These are phyloP conservation scores for Alviniconcha strummeri DNA, from an alignment of 2,888 invertebrate species.

Conservation along the genomic window DNA sequence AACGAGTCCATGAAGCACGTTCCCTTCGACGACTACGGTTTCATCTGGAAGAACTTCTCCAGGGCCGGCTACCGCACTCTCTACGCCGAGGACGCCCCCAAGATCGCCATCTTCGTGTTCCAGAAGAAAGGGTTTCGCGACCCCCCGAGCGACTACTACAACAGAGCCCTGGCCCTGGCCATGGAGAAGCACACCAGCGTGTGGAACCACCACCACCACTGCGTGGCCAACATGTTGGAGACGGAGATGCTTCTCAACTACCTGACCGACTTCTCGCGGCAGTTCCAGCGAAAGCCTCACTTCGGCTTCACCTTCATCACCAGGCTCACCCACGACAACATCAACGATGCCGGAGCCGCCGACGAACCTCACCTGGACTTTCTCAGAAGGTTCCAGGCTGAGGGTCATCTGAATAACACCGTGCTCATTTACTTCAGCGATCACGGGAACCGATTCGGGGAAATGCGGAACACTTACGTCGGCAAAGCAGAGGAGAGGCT, in stretches of 20 bases:
- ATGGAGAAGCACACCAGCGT: slow-evolving; percentile 65
- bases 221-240: slow-evolving; percentile 82
- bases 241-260: slow-evolving; percentile 83
- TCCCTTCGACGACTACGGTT: slow-evolving; percentile 77
- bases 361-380: slow-evolving; percentile 81
- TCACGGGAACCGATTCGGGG: slow-evolving; percentile 92
- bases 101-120: slow-evolving; percentile 88
- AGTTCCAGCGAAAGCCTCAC: slow-evolving; percentile 79
- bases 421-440: slow-evolving; percentile 81
- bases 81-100: slow-evolving; percentile 88
- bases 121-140: slow-evolving; percentile 82
- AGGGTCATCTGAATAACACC: slow-evolving; percentile 61
- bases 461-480: slow-evolving; percentile 87
- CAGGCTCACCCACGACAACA: slow-evolving; percentile 88
- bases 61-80: slow-evolving; percentile 85
- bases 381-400: slow-evolving; percentile 75
- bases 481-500: slow-evolving; percentile 87
- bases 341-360: slow-evolving; percentile 85
- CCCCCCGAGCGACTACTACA: slow-evolving; percentile 91
- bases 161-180: slow-evolving; percentile 83
- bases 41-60: slow-evolving; percentile 89
- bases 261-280: slow-evolving; percentile 76
- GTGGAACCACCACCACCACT: slow-evolving; percentile 72
- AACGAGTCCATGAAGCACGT: slow-evolving; percentile 45
- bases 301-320: slow-evolving; percentile 91